Evolutionary conservation across 2,888 invertebrate species (phyloP).

Genomic region (Drosophila nr. fundita): DNA sequence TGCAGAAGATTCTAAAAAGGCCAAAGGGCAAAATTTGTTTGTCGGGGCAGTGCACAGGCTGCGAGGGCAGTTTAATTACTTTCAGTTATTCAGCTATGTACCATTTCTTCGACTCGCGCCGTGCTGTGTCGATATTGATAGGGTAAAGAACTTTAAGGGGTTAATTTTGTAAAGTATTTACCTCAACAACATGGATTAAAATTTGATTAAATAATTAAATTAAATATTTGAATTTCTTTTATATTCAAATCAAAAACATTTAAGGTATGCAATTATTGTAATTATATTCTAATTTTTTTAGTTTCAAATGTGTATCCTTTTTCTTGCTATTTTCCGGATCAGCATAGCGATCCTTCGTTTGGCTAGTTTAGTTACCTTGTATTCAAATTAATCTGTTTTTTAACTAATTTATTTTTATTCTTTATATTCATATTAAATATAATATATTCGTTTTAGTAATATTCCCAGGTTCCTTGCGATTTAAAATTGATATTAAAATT

Average conservation of each 20-base stretch:
- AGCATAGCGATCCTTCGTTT: not conserved
- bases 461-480: not conserved
- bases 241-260: not conserved
- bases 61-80: conserved; percentile 32
- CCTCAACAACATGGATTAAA: not conserved
- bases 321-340: not conserved
- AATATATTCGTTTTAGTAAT: not conserved
- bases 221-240: not conserved
- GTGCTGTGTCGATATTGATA: not conserved
- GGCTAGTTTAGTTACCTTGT: not conserved
- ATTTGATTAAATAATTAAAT: not conserved
- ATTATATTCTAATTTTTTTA: no score
- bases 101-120: not conserved
- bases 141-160: not conserved
- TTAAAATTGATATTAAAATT: not conserved
- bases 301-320: not conserved
- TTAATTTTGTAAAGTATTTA: not conserved
- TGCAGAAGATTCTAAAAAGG: conserved; percentile 56
- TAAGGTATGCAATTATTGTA: not conserved
- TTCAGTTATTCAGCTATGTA: not conserved
- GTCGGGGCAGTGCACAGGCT: conserved; percentile 8
- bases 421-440: not conserved
- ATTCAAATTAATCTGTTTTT: not conserved
- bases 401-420: not conserved
- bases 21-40: conserved; percentile 53